Base-by-base conservation (phyloP, 2,888 invertebrate genomes). In the Hetaerina titia region DNA sequence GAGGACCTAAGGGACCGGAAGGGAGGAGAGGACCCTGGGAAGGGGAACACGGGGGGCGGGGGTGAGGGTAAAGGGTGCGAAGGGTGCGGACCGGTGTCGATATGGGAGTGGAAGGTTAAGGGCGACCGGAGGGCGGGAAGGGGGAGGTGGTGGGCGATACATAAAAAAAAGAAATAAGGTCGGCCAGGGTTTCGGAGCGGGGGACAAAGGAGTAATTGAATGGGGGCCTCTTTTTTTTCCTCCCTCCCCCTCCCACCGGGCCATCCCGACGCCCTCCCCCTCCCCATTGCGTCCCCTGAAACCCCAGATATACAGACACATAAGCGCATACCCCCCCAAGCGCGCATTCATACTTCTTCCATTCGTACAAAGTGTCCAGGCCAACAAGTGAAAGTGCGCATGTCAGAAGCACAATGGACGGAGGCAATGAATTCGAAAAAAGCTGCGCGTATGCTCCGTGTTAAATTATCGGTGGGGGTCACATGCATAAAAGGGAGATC, bases 311-410 rank as follows among this genome's bases (percentile, higher is more conserved):
- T 13, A 81, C 31, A 81, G 25, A 31, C 31, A 31, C 81, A 13
- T 31, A 81, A 25, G 11, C 81, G 11, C 31, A 81, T 11, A 31
- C 13, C 31, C 81, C 11, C 25, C 81, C 81, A 31, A 81, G 81
- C 7, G 81, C 22, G 90, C 90, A 31, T 69, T 92, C 92, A 56
- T 92, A 57, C 92, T 57, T 56, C 64, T 90, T 45, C 90, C 90
- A 90, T 90, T 64, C 69, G 92, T n/a, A 57, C 31, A 64, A n/a
- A 92, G 92, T 92, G 92, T 74, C 56, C 92, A 19, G 31, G 92
- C 92, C 64, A 92, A 92, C 92, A 74, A 92, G 92, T 92, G 92
- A 92, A 92, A 92, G 92, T 92, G 31, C 69, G 69, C 56, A 69
- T 92, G 92, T 92, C 92, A 92, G n/a, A 22, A 45, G n/a, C 45